These are phyloP conservation scores for Carollia perspicillata DNA, from an alignment of 2,113 vertebrate species.

Conservation along the genomic window DNA sequence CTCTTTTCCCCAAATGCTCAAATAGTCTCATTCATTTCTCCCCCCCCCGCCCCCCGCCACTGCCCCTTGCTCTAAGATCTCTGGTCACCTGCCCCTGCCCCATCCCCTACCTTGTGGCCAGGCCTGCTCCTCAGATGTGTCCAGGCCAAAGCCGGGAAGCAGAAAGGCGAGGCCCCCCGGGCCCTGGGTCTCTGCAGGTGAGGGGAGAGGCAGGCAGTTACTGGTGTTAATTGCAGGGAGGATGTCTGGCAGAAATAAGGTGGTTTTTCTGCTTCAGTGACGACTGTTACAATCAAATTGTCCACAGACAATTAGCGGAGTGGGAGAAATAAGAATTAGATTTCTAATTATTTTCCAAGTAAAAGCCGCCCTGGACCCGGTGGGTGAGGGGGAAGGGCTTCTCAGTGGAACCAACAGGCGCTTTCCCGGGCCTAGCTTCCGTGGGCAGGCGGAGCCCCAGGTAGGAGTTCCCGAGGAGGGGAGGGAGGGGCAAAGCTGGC, in stretches of 20 bases:
- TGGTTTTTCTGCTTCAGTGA: conserved; percentile 85
- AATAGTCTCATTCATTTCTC: neutral
- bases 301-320: conserved; percentile 84
- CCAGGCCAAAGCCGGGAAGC: neutral
- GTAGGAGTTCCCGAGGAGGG: neutral
- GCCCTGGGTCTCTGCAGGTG: conserved; percentile 71
- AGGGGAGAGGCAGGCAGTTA: conserved; percentile 68
- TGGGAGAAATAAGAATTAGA: conserved; percentile 82
- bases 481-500: neutral
- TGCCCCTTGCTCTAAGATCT: neutral
- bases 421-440: neutral
- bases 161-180: conserved; percentile 50
- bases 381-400: conserved; percentile 74
- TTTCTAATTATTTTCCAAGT: conserved; percentile 83
- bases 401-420: neutral
- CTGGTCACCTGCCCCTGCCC: neutral
- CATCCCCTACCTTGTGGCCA: accelerated
- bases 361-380: conserved; percentile 65
- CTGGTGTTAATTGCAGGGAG: conserved; percentile 79
- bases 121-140: neutral
- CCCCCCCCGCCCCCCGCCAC: accelerated
- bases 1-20: neutral
- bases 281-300: conserved; percentile 82
- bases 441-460: neutral
- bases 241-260: conserved; percentile 82